Conservation (phyloP, 2,113 vertebrate species). For the Gasterosteus aculeatus region DNA sequence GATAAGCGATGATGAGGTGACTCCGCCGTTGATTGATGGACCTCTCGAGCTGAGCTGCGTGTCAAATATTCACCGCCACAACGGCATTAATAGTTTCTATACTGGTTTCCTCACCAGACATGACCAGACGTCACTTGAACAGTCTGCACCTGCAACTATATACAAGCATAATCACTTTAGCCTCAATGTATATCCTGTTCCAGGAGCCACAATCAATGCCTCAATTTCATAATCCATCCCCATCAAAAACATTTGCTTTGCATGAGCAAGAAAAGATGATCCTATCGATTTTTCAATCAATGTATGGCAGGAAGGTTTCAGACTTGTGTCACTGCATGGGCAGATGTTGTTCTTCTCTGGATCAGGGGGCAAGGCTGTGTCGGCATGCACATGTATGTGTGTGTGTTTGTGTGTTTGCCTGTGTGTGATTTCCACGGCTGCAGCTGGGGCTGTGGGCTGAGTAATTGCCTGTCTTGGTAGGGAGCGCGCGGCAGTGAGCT, state of each 20-base stretch:
- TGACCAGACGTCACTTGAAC: not conserved
- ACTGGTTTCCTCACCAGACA: conserved; percentile 3
- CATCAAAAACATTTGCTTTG: conserved; percentile 14
- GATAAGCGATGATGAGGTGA: conserved; percentile 71
- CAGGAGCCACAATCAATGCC: not conserved
- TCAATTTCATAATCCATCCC: conserved; percentile 12
- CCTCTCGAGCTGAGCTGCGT: conserved; percentile 3
- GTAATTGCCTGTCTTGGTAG: conserved; percentile 97
- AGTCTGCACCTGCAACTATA: not conserved
- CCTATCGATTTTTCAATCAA: conserved; percentile 35
- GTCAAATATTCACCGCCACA: not conserved
- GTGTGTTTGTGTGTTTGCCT: conserved; percentile 45
- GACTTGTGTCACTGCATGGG: conserved; percentile 28
- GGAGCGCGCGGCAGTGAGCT: conserved; percentile 87
- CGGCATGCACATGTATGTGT: not conserved
- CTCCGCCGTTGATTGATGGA: conserved; percentile 47
- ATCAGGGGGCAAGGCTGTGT: conserved; percentile 23
- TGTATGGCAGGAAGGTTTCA: conserved; percentile 24
- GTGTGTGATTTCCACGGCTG: conserved; percentile 90
- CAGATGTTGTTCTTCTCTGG: conserved; percentile 22
- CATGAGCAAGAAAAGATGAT: not conserved
- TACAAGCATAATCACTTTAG: not conserved
- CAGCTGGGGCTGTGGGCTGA: conserved; percentile 91
- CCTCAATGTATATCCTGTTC: not conserved
- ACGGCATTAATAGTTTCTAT: conserved; percentile 11